Base-by-base conservation (phyloP, 1,140 invertebrate genomes). In the Hycleus phaleratus region DNA sequence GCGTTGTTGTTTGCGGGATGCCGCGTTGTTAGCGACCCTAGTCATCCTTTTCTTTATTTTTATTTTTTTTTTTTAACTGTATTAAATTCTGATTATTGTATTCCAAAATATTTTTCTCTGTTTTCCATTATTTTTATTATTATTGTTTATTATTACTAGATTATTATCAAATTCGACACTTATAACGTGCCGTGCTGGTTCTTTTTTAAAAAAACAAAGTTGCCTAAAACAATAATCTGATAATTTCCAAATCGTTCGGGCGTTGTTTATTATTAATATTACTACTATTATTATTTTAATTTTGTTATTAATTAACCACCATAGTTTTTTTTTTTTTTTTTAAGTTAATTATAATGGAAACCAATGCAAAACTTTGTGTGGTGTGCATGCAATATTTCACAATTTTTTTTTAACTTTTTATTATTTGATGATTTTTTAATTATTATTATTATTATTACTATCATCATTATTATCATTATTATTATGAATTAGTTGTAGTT, bases 1-100 rank as follows among this genome's bases (percentile, higher is more conserved):
- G 68, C 69, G 67, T 72, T 71, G 71, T 72, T 72, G 68, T 72
- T 70, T 68, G 69, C 69, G 71, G 71, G 64, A 67, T 69, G 67
- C 69, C 71, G 71, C 69, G 71, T 72, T 72, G 71, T 72, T 72
- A 72, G 69, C 68, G 68, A 72, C 71, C 71, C 71, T 72, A 72
- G 71, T 72, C 71, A 72, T 63, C 67, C 64, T 61, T 56, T 64
- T 62, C 64, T 67, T 65, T 38, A 26, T 39, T 54, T 43, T 58
- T 48, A 54, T 52, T 49, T 49, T 56, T 56, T 56, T 56, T 56
- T 51, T 60, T 46, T 48, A 32, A 32, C 7, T 32, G 32, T 26
- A 24, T 50, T 62, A 49, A 18, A 18, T 18, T 18, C 18, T 48
- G 49, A 48, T 55, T 49, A 49, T 49, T 58, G 25, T 43, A 32